phyloP scores from a whole-genome alignment of 1,140 invertebrate species.

The Melanaphis sacchari region DNA sequence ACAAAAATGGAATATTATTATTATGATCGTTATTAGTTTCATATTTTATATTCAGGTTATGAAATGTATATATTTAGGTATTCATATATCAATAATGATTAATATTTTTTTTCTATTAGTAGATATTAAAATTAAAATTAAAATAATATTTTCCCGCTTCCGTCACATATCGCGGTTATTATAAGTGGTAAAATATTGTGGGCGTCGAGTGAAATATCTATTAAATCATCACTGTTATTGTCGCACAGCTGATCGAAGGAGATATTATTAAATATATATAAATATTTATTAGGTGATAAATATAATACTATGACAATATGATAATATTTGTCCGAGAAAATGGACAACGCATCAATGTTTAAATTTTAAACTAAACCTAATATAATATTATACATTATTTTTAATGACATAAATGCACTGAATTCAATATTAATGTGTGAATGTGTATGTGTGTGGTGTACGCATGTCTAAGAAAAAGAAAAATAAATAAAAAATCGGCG shows the following conservation, averaged over 20 bases:
- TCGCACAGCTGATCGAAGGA: not conserved
- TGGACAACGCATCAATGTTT: not conserved
- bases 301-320: not conserved
- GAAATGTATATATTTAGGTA: not conserved
- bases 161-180: not conserved
- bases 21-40: not conserved
- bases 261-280: not conserved
- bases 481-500: conserved; percentile 21
- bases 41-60: conserved; percentile 1
- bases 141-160: not conserved
- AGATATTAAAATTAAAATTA: not conserved
- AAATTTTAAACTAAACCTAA: not conserved
- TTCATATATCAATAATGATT: not conserved
- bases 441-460: not conserved
- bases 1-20: not conserved
- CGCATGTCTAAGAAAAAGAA: not conserved
- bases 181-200: not conserved
- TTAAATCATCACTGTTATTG: conserved; percentile 8
- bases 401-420: not conserved
- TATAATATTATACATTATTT: not conserved
- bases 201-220: not conserved
- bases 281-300: not conserved
- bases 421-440: not conserved
- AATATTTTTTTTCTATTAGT: not conserved
- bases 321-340: not conserved